Evolutionary conservation across 2,797 vertebrate species (phyloP).

Genomic region (Syngnathus rostellatus): DNA sequence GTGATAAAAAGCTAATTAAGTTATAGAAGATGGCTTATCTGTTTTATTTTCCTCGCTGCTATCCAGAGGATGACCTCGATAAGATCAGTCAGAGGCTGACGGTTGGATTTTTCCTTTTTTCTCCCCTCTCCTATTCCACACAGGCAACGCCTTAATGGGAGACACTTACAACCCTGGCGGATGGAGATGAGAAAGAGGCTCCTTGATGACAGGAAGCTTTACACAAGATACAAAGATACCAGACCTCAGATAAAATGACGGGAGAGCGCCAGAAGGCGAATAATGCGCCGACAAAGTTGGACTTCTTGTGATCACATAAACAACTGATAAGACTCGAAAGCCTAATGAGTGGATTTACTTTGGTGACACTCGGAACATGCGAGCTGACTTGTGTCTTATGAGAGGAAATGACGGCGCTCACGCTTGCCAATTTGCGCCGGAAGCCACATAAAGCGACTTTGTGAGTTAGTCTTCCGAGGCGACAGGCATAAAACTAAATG

Average conservation of each 20-base stretch:
- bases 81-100: slow-evolving; percentile 60
- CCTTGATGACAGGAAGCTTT: slow-evolving; percentile 64
- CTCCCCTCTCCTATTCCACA: slow-evolving; percentile 25
- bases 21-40: slow-evolving; percentile 74
- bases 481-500: slow-evolving; percentile 9
- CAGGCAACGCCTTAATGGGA: slow-evolving; percentile 55
- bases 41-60: slow-evolving; percentile 59
- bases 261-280: slow-evolving; percentile 47
- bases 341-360: slow-evolving; percentile 63
- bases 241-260: slow-evolving; percentile 49
- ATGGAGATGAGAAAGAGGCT: slow-evolving; percentile 57
- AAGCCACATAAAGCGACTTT: slow-evolving; percentile 33
- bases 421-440: slow-evolving; percentile 38
- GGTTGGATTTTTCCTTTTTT: slow-evolving; percentile 21
- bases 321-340: slow-evolving; percentile 57
- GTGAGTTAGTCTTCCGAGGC: slow-evolving; percentile 21
- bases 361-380: slow-evolving; percentile 58
- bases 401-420: slow-evolving; percentile 39
- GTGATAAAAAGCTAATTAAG: slow-evolving; percentile 80
- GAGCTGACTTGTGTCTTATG: slow-evolving; percentile 46
- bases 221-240: slow-evolving; percentile 60
- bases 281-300: slow-evolving; percentile 57
- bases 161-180: slow-evolving; percentile 62
- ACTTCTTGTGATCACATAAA: slow-evolving; percentile 53
- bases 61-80: slow-evolving; percentile 68